Evolutionary conservation across 2,888 invertebrate species (phyloP).

Genomic region (Meloe dianella): DNA sequence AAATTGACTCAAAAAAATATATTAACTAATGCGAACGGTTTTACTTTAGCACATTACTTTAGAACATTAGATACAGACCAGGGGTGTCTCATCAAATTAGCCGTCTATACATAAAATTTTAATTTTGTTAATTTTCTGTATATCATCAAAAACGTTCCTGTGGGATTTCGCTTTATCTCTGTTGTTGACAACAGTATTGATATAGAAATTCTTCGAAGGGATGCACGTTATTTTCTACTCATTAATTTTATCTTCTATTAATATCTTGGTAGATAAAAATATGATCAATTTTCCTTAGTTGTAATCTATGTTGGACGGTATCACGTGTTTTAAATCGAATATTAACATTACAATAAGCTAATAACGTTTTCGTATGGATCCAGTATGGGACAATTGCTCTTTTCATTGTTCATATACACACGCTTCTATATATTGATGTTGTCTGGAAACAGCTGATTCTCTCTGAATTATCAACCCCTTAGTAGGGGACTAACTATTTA

Average conservation of each 20-base stretch:
- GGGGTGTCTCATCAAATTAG: too few species aligned
- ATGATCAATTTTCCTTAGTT: neutral
- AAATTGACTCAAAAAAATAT: neutral
- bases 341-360: constrained; percentile 25
- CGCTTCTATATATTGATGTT: neutral
- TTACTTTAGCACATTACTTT: too few species aligned
- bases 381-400: constrained; percentile 23
- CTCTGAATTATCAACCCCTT: neutral
- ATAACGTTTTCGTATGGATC: constrained; percentile 18
- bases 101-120: too few species aligned
- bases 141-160: too few species aligned
- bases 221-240: neutral
- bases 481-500: neutral
- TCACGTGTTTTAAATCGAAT: constrained; percentile 9
- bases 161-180: too few species aligned
- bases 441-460: constrained; percentile 1
- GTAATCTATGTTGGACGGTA: neutral
- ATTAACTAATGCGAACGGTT: neutral
- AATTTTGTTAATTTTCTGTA: too few species aligned
- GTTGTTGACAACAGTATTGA: too few species aligned
- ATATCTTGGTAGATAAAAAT: neutral
- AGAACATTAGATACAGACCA: too few species aligned
- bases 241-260: constrained; percentile 8
- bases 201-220: neutral
- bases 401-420: constrained; percentile 12